Evolutionary conservation across 2,888 invertebrate species (phyloP), one percentile per base, ranked within the genome.

Genomic region (Epinotia nisella): DNA sequence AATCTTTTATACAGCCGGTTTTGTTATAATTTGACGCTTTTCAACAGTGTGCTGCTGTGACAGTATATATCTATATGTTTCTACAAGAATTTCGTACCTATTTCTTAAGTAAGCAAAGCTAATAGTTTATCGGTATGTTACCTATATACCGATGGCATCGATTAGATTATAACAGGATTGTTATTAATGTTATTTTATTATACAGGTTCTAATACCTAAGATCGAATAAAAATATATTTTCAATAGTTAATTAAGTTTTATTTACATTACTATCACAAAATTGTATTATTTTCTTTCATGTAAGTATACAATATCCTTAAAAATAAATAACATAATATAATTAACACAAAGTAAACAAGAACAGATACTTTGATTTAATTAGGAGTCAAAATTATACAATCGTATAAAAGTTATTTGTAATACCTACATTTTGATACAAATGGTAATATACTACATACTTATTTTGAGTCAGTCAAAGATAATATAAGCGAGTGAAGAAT

Each of bases 231-330:
- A 24, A 17, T 3, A 19, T 24, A 15, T n/a, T 10, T 71, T 51
- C 35, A 72, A 61, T 67, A 62, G 55, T 78, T 78, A 77, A 76
- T 81, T 82, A 81, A 83, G 74, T 78, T 91, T 87, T 90, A 91
- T 90, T 91, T 89, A 91, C 87, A 88, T 85, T 86, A 84, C 85
- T 90, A 92, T 92, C 91, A 92, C 91, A 87, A 89, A 83, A 75
- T 81, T 81, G 79, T 80, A 76, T 75, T 83, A 78, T 80, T 77
- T 70, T 66, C 76, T 75, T 75, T 73, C 67, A 71, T 73, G 29
- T 75, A 62, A 74, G 70, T 76, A 79, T 80, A 80, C 87, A 85
- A 85, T 83, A 83, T 85, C 83, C 89, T 90, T 90, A 92, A 83
- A 91, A 92, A 81, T 90, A 92, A 90, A 87, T 90, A 92, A 92